Evolutionary conservation across 2,113 vertebrate species (phyloP).

Genomic region (Nipponia nippon): DNA sequence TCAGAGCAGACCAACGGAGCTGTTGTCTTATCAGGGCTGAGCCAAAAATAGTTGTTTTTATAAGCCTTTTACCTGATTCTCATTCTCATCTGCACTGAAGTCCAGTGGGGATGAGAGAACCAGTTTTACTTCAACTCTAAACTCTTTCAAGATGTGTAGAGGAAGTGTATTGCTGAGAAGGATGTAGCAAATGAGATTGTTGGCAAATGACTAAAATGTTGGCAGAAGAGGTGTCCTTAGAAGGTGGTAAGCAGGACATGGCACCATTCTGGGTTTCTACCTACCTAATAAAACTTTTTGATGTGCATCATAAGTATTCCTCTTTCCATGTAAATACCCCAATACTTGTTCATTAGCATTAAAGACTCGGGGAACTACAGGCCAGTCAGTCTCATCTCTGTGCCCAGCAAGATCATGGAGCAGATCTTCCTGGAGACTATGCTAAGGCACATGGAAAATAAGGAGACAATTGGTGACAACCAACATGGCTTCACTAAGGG

Average conservation of each 20-base stretch:
- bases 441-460: no score
- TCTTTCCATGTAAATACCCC: neutral
- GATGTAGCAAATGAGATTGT: neutral
- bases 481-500: no score
- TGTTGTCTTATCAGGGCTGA: conserved; percentile 1
- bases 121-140: neutral
- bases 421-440: no score
- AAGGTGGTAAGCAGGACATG: neutral
- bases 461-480: no score
- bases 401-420: no score
- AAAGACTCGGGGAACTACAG: neutral
- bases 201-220: neutral
- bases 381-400: no score
- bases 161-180: neutral
- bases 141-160: neutral
- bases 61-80: conserved; percentile 35
- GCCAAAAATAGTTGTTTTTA: conserved; percentile 54
- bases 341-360: neutral
- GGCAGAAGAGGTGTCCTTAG: neutral
- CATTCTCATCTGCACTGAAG: neutral
- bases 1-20: neutral
- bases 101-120: neutral
- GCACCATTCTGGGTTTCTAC: neutral
- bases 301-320: neutral
- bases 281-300: neutral